Percentiles rank a stretch among this genome's conserved stretches.
These are phyloP conservation scores for Leucophora obtusa DNA, from an alignment of 2,888 invertebrate genomes.

Conservation along the genomic window DNA sequence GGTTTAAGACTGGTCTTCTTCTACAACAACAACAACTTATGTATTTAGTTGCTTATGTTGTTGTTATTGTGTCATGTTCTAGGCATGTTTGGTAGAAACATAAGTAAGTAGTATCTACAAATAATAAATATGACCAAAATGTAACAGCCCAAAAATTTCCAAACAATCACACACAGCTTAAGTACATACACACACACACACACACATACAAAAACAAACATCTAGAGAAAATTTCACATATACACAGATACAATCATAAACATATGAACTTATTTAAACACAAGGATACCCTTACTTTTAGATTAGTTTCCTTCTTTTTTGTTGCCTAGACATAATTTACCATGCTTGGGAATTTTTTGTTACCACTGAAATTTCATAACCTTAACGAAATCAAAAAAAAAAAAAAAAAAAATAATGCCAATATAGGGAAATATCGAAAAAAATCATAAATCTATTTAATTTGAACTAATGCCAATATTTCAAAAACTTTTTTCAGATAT, in stretches of 20 bases:
- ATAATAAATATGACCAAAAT: constrained; percentile 77
- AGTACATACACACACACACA: constrained; percentile 68
- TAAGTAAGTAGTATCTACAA: constrained; percentile 68
- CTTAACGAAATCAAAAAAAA: too few species aligned
- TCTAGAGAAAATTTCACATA: constrained; percentile 11
- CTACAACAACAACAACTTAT: constrained; percentile 16
- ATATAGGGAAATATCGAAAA: too few species aligned
- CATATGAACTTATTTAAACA: constrained; percentile 24
- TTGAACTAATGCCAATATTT: too few species aligned
- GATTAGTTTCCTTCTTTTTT: constrained; percentile 34
- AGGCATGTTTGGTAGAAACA: constrained; percentile 64
- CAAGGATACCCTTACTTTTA: constrained; percentile 54
- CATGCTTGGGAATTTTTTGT: too few species aligned
- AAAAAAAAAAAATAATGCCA: too few species aligned
- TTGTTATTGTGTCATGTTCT: constrained; percentile 71
- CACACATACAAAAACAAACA: constrained; percentile 67
- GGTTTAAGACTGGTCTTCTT: constrained; percentile 46
- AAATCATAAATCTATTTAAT: too few species aligned
- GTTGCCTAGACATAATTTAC: constrained; percentile 10
- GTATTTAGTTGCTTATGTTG: constrained; percentile 21
- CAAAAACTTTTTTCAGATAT: too few species aligned
- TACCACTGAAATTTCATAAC: too few species aligned
- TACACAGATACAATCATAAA: neutral
- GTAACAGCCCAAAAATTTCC: constrained; percentile 75
- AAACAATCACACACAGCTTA: constrained; percentile 71